Conservation (phyloP, 2,888 invertebrate genomes). For the Rhagophthalmus giganteus region DNA sequence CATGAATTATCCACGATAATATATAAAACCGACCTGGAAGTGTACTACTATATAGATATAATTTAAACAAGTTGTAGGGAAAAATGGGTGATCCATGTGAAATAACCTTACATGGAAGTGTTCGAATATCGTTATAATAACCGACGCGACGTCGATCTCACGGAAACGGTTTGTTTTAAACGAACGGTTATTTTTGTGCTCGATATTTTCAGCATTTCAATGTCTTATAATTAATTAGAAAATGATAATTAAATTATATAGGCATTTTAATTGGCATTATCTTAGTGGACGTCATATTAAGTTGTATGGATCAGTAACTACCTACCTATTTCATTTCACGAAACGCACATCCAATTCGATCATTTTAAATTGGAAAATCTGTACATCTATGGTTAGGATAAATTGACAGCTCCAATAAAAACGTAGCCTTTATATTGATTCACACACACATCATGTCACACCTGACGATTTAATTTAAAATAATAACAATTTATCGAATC, state of each 20-base stretch:
- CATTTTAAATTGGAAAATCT: conserved; percentile 22
- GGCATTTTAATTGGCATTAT: conserved; percentile 28
- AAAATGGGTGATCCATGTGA: conserved; percentile 1
- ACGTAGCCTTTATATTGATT: conserved; percentile 4
- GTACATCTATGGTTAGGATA: conserved; percentile 18
- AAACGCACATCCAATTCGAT: conserved; percentile 12
- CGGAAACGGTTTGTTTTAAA: conserved; percentile 1
- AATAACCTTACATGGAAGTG: neutral
- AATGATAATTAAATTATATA: conserved; percentile 13
- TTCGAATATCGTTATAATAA: neutral
- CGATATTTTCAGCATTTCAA: conserved; percentile 1
- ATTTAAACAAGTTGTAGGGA: neutral
- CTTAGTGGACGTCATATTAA: conserved; percentile 19
- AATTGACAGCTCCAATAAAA: conserved; percentile 26
- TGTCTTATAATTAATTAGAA: conserved; percentile 11
- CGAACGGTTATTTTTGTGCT: conserved; percentile 1
- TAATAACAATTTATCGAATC: neutral
- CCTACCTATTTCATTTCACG: conserved; percentile 14
- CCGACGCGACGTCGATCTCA: neutral
- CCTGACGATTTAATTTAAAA: neutral
- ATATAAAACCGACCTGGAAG: conserved; percentile 10
- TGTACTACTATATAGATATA: neutral
- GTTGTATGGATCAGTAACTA: conserved; percentile 22
- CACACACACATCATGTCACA: neutral
- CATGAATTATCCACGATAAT: conserved; percentile 20